phyloP scores from a whole-genome alignment of 2,888 invertebrate genomes.

The Heteromyza rotundicornis region DNA sequence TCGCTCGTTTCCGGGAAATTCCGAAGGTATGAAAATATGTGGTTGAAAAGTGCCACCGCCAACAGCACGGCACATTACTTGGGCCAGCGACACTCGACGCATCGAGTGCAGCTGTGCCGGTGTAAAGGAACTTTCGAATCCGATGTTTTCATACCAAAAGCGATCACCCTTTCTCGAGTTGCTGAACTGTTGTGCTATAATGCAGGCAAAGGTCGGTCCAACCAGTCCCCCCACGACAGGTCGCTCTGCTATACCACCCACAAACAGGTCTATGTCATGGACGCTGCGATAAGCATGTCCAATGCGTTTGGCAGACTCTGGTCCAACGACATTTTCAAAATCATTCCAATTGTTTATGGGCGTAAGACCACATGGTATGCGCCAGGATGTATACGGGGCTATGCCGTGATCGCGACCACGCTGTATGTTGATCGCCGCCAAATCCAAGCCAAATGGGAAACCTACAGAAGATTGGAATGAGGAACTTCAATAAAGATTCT shows the following conservation, averaged over 20 bases:
- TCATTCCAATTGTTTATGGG: constrained; percentile 74
- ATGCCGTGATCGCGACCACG: constrained; percentile 87
- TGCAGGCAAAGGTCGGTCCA: constrained; percentile 87
- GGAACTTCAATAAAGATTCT: not conserved
- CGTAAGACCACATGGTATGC: constrained; percentile 78
- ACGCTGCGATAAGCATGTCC: constrained; percentile 71
- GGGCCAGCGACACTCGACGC: constrained; percentile 73
- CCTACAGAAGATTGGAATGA: constrained; percentile 52
- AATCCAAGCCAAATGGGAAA: constrained; percentile 80
- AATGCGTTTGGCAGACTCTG: constrained; percentile 69
- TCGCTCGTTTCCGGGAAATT: constrained; percentile 55
- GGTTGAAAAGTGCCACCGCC: constrained; percentile 62
- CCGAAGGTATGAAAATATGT: constrained; percentile 59
- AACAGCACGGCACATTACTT: constrained; percentile 66
- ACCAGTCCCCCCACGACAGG: constrained; percentile 78
- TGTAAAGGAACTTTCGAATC: constrained; percentile 76
- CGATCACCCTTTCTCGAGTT: constrained; percentile 79
- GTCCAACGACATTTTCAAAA: constrained; percentile 72
- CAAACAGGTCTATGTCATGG: constrained; percentile 84
- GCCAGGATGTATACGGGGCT: constrained; percentile 79
- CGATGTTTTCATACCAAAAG: constrained; percentile 85
- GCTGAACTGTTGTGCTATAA: constrained; percentile 84
- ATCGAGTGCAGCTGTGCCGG: constrained; percentile 78
- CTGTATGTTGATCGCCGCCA: constrained; percentile 88
- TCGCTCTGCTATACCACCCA: constrained; percentile 80